A percentile compares a stretch with the other conserved stretches of the same genome.
Evolutionary conservation across 2,113 vertebrate genomes (phyloP).

Genomic region (Ammodytes dubius): DNA sequence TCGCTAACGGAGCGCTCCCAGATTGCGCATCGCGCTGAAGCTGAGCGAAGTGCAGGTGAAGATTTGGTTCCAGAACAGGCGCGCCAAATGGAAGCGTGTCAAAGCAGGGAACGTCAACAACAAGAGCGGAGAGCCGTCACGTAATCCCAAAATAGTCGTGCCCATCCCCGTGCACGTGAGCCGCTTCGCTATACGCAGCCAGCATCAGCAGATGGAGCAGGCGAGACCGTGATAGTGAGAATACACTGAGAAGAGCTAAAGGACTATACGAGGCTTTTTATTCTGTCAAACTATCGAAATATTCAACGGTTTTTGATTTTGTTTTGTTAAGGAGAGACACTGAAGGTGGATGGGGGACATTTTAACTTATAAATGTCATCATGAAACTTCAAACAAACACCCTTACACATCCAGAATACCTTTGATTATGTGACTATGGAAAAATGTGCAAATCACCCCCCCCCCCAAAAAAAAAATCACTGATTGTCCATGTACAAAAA

Average conservation of each 20-base stretch:
- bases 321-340: too few relatives aligned
- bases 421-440: too few relatives aligned
- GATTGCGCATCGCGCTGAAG: slow-evolving; percentile 97
- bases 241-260: neutral
- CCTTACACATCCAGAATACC: too few relatives aligned
- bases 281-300: too few relatives aligned
- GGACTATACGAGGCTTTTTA: neutral
- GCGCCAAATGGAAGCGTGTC: slow-evolving; percentile 99
- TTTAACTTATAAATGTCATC: too few relatives aligned
- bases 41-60: slow-evolving; percentile 99
- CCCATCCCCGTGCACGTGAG: slow-evolving; percentile 99
- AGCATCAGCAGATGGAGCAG: slow-evolving; percentile 99
- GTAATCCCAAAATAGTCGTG: slow-evolving; percentile 98
- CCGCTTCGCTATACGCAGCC: slow-evolving; percentile 97
- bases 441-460: too few relatives aligned
- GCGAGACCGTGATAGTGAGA: slow-evolving; percentile 86
- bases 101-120: slow-evolving; percentile 98
- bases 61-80: slow-evolving; percentile 99
- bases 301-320: too few relatives aligned
- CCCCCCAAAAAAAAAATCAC: too few relatives aligned
- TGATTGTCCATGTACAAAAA: too few relatives aligned
- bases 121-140: slow-evolving; percentile 95
- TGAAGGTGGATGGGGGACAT: too few relatives aligned
- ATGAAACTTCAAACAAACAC: too few relatives aligned
- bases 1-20: slow-evolving; percentile 97